These are phyloP conservation scores for Nettapus auritus DNA, from an alignment of 2,113 vertebrate genomes.

Conservation along the genomic window DNA sequence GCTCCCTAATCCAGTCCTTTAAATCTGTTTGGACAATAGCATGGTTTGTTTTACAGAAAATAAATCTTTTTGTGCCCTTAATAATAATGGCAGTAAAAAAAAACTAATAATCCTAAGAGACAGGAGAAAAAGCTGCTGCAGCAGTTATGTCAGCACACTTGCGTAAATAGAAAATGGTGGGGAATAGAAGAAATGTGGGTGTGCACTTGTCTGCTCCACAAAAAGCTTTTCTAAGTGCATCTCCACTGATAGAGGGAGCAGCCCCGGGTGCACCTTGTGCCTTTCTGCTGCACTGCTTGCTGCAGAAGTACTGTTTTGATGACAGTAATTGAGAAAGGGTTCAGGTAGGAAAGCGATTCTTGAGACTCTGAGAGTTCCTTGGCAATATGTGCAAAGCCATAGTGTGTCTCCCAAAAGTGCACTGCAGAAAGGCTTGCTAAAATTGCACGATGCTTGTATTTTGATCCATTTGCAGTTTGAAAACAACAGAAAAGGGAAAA, in stretches of 20 bases:
- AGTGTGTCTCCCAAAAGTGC: background rate
- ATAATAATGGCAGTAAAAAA: background rate
- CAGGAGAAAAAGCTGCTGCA: background rate
- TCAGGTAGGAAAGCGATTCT: background rate
- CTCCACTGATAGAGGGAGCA: background rate
- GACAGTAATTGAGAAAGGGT: background rate
- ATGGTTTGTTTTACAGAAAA: background rate
- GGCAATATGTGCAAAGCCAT: background rate
- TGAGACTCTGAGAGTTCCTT: background rate
- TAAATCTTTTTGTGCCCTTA: slow-evolving; percentile 9
- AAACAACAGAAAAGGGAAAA: background rate
- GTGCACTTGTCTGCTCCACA: background rate
- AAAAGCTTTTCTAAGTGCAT: background rate
- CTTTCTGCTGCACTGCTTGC: background rate
- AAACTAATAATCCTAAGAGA: background rate
- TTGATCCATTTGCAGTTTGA: background rate
- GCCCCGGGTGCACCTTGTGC: background rate
- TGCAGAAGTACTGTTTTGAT: background rate
- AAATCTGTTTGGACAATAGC: background rate
- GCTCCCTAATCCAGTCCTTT: background rate
- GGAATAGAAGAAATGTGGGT: background rate
- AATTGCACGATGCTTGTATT: too few species aligned
- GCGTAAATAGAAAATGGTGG: background rate
- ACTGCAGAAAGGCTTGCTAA: background rate
- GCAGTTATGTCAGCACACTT: background rate